Evolutionary conservation across 2,797 vertebrate genomes (phyloP).

Genomic region (Enteromius mattozi): DNA sequence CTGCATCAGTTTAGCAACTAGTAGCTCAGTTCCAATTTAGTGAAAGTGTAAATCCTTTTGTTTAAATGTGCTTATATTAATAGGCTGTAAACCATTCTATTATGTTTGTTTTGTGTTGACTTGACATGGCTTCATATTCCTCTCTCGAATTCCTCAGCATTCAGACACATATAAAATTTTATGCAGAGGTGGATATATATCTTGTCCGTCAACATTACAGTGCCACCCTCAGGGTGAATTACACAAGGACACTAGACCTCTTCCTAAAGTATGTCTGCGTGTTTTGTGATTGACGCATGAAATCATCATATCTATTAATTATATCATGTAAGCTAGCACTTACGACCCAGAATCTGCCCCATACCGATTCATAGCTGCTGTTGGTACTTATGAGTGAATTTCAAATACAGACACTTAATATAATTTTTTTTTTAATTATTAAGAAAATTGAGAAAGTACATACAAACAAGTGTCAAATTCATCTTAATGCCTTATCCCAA

Average conservation of each 20-base stretch:
- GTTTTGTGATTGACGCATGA: neutral
- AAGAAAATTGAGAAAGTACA: neutral
- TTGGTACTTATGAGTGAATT: neutral
- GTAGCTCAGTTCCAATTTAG: neutral
- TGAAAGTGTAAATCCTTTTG: neutral
- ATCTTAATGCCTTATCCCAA: neutral
- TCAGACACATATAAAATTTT: neutral
- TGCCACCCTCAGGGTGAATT: neutral
- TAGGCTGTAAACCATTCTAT: neutral
- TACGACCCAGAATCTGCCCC: neutral
- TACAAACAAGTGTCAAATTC: neutral
- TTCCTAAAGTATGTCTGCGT: neutral
- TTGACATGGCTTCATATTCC: neutral
- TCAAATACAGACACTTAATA: neutral
- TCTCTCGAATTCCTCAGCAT: neutral
- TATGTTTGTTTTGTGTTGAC: neutral
- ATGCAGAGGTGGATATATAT: neutral
- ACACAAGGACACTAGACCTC: neutral
- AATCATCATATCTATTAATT: neutral
- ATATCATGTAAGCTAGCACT: neutral
- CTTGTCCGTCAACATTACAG: neutral
- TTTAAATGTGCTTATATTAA: neutral
- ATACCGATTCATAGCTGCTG: neutral
- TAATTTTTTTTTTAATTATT: neutral
- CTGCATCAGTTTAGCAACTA: constrained; percentile 1